Percentiles rank a stretch among this genome's conserved stretches.
Conservation (phyloP, 2,113 vertebrate species). For the Monopterus albus region DNA sequence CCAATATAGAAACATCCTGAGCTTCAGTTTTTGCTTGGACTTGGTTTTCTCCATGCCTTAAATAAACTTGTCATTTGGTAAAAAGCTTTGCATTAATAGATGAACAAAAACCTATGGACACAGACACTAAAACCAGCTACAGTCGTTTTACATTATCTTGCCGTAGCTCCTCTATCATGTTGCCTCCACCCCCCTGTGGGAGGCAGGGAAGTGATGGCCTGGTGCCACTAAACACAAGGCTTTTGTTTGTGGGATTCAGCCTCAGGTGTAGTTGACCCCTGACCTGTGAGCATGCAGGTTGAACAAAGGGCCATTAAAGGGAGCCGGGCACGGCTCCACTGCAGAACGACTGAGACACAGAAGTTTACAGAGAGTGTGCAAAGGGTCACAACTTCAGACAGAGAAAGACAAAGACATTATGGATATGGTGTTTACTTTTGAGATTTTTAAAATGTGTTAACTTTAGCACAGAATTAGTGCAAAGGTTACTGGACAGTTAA, state of each 20-base stretch:
- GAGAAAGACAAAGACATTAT: neutral
- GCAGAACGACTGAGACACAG: constrained; percentile 56
- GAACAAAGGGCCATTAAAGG: constrained; percentile 83
- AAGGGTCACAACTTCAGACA: constrained; percentile 46
- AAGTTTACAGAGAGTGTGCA: constrained; percentile 56
- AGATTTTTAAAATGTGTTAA: too few species aligned
- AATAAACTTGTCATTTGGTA: neutral
- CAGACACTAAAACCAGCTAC: neutral
- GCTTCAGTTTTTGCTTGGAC: neutral
- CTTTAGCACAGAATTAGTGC: too few species aligned
- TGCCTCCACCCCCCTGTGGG: constrained; percentile 15
- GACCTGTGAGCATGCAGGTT: constrained; percentile 80
- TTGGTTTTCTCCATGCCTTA: neutral
- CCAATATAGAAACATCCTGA: neutral
- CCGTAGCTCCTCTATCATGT: constrained; percentile 14
- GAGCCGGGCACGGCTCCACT: constrained; percentile 64
- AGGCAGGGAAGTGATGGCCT: constrained; percentile 77
- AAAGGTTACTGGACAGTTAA: too few species aligned
- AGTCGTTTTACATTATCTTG: neutral
- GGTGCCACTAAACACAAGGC: constrained; percentile 75
- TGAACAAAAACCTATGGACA: too few species aligned
- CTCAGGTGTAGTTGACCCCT: constrained; percentile 85
- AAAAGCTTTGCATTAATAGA: neutral
- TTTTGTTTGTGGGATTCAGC: constrained; percentile 83
- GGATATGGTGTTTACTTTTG: too few species aligned